A percentile compares a stretch with the other conserved stretches of the same genome.
phyloP scores from a whole-genome alignment of 2,113 vertebrate genomes.

The Sakesphorus luctuosus region DNA sequence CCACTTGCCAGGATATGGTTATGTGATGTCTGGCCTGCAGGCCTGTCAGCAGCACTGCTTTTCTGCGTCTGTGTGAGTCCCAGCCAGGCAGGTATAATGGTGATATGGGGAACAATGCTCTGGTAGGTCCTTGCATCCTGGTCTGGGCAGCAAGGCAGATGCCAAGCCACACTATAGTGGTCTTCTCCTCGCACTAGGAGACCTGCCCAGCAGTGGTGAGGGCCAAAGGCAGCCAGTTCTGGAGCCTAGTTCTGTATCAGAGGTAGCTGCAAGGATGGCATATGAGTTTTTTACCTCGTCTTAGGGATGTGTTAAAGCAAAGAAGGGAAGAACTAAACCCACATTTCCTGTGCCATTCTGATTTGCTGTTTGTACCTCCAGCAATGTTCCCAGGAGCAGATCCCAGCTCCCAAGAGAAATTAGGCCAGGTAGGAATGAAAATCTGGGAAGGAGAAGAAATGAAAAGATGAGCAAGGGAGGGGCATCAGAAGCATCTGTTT shows the following conservation, averaged over 20 bases:
- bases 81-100: neutral
- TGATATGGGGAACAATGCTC: neutral
- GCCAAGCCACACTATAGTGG: neutral
- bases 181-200: neutral
- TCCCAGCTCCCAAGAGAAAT: neutral
- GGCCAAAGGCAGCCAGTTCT: neutral
- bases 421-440: neutral
- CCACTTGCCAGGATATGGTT: neutral
- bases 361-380: neutral
- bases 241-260: neutral
- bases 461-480: neutral
- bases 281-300: neutral
- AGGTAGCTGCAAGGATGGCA: neutral
- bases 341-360: neutral
- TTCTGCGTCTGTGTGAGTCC: neutral
- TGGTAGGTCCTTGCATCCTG: neutral
- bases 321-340: neutral
- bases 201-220: neutral
- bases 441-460: neutral
- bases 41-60: neutral
- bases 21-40: rapidly evolving
- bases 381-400: neutral
- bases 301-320: neutral
- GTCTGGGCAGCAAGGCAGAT: neutral
- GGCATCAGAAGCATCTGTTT: neutral